Percentiles rank a stretch among this genome's conserved stretches.
Evolutionary conservation across 2,888 invertebrate genomes (phyloP).

Genomic region (Elysia crispata): DNA sequence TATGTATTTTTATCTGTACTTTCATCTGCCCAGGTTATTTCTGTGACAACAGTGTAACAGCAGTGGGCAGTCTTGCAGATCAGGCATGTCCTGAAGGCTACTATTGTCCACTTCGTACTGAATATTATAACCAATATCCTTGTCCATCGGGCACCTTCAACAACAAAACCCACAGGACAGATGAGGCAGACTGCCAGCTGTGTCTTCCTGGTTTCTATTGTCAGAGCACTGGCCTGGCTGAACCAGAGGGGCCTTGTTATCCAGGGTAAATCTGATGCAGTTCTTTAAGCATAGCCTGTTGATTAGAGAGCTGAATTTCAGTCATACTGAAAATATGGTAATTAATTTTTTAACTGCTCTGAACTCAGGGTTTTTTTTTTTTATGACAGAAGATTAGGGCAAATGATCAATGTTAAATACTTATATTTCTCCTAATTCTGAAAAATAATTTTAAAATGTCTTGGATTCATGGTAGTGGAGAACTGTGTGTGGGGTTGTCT

Average conservation of each 20-base stretch:
- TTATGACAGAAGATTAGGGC: too few species aligned
- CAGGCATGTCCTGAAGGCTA: conserved; percentile 67
- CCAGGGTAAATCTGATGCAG: conserved; percentile 66
- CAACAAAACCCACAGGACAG: conserved; percentile 62
- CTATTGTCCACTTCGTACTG: conserved; percentile 68
- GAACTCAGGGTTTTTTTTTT: too few species aligned
- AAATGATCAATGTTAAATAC: too few species aligned
- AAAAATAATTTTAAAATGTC: too few species aligned
- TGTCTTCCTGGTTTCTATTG: conserved; percentile 74
- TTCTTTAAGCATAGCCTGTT: too few species aligned
- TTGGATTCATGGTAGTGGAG: too few species aligned
- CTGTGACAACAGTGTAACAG: conserved; percentile 67
- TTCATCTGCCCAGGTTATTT: conserved; percentile 66
- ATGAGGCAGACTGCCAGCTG: conserved; percentile 66
- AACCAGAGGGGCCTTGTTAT: conserved; percentile 72
- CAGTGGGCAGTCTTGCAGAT: conserved; percentile 63
- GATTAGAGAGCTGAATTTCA: too few species aligned
- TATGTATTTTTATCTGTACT: too few species aligned
- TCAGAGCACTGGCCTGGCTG: conserved; percentile 68
- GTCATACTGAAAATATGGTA: too few species aligned
- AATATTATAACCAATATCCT: conserved; percentile 64
- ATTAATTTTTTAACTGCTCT: too few species aligned
- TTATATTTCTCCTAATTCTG: too few species aligned
- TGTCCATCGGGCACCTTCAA: conserved; percentile 74
- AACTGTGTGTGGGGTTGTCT: too few species aligned